These are phyloP conservation scores for Apogon hyalosoma DNA, from an alignment of 2,797 vertebrate genomes.

Conservation along the genomic window DNA sequence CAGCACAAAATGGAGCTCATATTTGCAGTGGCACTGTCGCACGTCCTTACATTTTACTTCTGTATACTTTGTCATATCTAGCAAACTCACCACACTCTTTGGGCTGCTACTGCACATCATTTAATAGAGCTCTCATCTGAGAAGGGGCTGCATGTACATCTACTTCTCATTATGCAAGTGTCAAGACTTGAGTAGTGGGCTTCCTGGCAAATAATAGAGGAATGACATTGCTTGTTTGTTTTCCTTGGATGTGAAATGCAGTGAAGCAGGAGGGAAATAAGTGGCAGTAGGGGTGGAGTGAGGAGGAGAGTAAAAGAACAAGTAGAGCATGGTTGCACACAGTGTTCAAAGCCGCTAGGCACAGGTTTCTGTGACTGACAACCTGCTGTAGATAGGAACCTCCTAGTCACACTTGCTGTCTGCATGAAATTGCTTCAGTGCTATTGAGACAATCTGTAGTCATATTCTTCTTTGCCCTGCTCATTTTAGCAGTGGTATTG, in stretches of 20 bases:
- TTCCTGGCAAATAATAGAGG: constrained; percentile 71
- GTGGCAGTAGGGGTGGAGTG: constrained; percentile 38
- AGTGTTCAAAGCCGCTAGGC: constrained; percentile 63
- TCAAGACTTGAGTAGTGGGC: constrained; percentile 72
- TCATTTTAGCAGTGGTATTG: constrained; percentile 40
- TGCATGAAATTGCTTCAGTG: constrained; percentile 61
- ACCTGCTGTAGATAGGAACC: constrained; percentile 58
- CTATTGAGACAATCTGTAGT: constrained; percentile 42
- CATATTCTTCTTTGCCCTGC: constrained; percentile 33
- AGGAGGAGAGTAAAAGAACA: constrained; percentile 55
- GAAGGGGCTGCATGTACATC: constrained; percentile 64
- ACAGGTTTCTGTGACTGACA: constrained; percentile 73
- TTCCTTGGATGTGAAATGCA: constrained; percentile 68
- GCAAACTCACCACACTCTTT: constrained; percentile 51
- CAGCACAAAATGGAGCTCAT: constrained; percentile 7
- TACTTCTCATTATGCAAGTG: constrained; percentile 78
- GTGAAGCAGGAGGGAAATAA: constrained; percentile 60
- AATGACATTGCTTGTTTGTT: constrained; percentile 78
- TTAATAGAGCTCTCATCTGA: constrained; percentile 72
- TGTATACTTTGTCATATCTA: constrained; percentile 35
- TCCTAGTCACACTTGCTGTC: constrained; percentile 59
- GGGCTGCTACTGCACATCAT: constrained; percentile 63
- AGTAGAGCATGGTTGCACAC: constrained; percentile 62
- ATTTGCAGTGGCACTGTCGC: constrained; percentile 5
- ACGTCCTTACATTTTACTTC: constrained; percentile 7